A percentile compares a stretch with the other conserved stretches of the same genome.
These are phyloP conservation scores for Coregonus suidteri DNA, from an alignment of 2,797 vertebrate species.

Conservation along the genomic window DNA sequence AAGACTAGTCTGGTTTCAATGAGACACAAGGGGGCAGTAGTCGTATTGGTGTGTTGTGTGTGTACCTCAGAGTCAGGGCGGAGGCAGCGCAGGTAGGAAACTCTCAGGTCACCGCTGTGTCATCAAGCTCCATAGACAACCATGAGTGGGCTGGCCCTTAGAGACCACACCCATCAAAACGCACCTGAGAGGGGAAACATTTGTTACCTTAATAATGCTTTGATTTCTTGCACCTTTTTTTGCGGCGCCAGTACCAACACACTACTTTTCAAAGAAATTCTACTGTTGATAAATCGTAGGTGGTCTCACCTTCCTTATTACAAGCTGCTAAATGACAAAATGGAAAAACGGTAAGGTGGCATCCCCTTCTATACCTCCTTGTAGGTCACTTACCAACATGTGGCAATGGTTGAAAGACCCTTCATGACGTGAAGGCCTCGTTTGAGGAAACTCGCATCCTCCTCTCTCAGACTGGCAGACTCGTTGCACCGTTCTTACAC, in stretches of 20 bases:
- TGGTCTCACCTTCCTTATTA: too few species aligned
- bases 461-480: constrained; percentile 89
- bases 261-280: not conserved
- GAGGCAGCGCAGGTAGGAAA: constrained; percentile 87
- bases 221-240: not conserved
- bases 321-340: too few species aligned
- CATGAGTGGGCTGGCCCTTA: constrained; percentile 92
- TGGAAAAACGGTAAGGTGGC: too few species aligned
- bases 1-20: too few species aligned
- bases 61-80: constrained; percentile 91
- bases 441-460: constrained; percentile 98
- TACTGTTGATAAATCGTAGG: too few species aligned
- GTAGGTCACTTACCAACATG: constrained; percentile 87
- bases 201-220: not conserved
- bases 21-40: too few species aligned
- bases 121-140: constrained; percentile 99
- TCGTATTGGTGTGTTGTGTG: not conserved
- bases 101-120: constrained; percentile 93
- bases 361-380: not conserved
- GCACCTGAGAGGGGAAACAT: constrained; percentile 79
- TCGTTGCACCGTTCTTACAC: constrained; percentile 99
- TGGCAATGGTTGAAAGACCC: constrained; percentile 95
- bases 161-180: constrained; percentile 96
- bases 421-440: constrained; percentile 98
- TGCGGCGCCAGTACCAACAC: not conserved